Evolutionary conservation across 2,888 invertebrate genomes (phyloP), one percentile per base, ranked within the genome.

Genomic region (Mechanitis messenoides): DNA sequence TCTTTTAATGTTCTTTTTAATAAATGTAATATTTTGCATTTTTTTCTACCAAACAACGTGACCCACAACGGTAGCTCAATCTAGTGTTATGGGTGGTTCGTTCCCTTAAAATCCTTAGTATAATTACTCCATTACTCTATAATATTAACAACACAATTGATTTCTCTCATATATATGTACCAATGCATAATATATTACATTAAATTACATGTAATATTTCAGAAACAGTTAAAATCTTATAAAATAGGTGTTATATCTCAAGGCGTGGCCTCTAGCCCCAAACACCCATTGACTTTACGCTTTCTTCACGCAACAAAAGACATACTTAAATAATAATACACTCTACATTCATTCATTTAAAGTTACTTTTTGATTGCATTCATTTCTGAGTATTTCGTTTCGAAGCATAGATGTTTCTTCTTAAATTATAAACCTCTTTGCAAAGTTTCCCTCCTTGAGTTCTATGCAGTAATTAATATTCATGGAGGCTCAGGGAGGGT

Each of bases 351-450:
- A 56, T 55, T 53, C 33, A 2, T 5, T 45, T 69, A 83, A 71
- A 73, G 77, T 71, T 65, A 69, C 65, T 77, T 75, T 84, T 61
- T 12, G 47, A 6, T 53, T 53, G 42, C 53, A 50, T 38, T 35
- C 5, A 6, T 38, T 7, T 11, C 45, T 77, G 80, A 80, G 86
- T 87, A 86, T 83, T 87, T 83, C 88, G 84, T 88, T 89, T 85
- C 80, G 79, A 78, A 79, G 79, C 83, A 84, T 83, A 79, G 81
- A 60, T 61, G 85, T 79, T 84, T 84, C 87, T 88, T 87, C 89
- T 89, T 88, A 88, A 89, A 89, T 89, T 89, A 89, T 90, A 90
- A 89, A 83, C 86, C 87, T 89, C 89, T 89, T 89, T 89, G 89
- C 89, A 88, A 87, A 90, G 82, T 90, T 90, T 90, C 88, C 89